These are phyloP conservation scores for Clostera curtula DNA, from an alignment of 2,888 invertebrate species.

Conservation along the genomic window DNA sequence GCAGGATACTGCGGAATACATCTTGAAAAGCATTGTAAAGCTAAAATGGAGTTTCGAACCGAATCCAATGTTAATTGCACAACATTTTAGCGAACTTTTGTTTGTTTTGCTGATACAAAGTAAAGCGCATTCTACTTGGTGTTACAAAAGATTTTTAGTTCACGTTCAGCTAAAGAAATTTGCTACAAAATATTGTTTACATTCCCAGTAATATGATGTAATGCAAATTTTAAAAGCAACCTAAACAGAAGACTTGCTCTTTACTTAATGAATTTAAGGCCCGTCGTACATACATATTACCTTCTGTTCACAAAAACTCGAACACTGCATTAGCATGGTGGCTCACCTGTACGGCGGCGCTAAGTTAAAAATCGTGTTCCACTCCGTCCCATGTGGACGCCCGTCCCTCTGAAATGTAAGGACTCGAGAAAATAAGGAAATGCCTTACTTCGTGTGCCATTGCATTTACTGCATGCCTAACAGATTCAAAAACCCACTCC, in stretches of 20 bases:
- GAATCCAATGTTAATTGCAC: constrained; percentile 32
- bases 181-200: constrained; percentile 6
- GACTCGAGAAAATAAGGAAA: constrained; percentile 44
- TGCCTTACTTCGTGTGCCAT: constrained; percentile 41
- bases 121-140: constrained; percentile 13
- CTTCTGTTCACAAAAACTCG: constrained; percentile 27
- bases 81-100: constrained; percentile 26
- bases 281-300: constrained; percentile 16
- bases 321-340: constrained; percentile 46
- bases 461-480: constrained; percentile 37
- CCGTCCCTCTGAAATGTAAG: constrained; percentile 35
- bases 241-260: constrained; percentile 10
- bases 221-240: constrained; percentile 5
- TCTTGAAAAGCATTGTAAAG: constrained; percentile 17
- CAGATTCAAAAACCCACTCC: constrained; percentile 31
- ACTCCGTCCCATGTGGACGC: constrained; percentile 44
- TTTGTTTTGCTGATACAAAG: constrained; percentile 24
- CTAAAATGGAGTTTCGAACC: constrained; percentile 19
- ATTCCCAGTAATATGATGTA: constrained; percentile 3
- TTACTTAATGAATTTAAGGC: constrained; percentile 27
- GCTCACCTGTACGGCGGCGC: constrained; percentile 42
- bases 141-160: constrained; percentile 18
- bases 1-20: constrained; percentile 2
- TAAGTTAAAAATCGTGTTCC: constrained; percentile 70
- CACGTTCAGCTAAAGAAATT: constrained; percentile 5